A percentile compares a stretch with the other conserved stretches of the same genome.
phyloP scores from a whole-genome alignment of 2,113 vertebrate species.

The Rutilus rutilus region DNA sequence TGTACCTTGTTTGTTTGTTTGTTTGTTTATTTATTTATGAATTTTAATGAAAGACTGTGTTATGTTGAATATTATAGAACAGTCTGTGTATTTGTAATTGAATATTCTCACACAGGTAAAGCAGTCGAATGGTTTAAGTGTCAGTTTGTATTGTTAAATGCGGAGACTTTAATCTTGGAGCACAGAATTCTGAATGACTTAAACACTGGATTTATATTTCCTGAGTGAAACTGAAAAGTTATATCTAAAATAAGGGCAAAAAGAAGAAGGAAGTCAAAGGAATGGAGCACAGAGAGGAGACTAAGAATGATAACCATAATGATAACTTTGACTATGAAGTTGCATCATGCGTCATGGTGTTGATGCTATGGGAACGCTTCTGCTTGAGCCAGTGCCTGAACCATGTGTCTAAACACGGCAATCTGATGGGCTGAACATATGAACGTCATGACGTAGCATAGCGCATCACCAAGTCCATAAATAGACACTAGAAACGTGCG shows the following conservation, averaged over 20 bases:
- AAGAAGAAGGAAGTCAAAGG: not conserved
- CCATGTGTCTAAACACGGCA: no score
- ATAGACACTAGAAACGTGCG: no score
- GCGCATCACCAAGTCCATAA: no score
- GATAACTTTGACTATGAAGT: no score
- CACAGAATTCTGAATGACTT: not conserved
- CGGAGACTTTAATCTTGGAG: slow-evolving; percentile 11
- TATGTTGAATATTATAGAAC: not conserved
- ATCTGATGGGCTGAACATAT: no score
- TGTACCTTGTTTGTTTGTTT: slow-evolving; percentile 35
- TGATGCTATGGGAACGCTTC: no score
- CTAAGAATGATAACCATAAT: no score
- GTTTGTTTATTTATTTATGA: slow-evolving; percentile 39
- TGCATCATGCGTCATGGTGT: no score
- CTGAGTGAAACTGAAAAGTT: not conserved
- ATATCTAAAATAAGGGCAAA: not conserved
- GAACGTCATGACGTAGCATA: no score
- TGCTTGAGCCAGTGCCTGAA: no score
- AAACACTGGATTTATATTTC: not conserved
- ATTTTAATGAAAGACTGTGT: not conserved
- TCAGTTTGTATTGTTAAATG: not conserved
- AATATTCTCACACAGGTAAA: not conserved
- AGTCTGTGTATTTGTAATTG: not conserved
- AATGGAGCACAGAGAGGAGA: not conserved
- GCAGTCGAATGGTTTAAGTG: not conserved